Percentiles rank a stretch among this genome's conserved stretches.
phyloP scores from a whole-genome alignment of 1,140 invertebrate species.

The Branchinecta lindahli region DNA sequence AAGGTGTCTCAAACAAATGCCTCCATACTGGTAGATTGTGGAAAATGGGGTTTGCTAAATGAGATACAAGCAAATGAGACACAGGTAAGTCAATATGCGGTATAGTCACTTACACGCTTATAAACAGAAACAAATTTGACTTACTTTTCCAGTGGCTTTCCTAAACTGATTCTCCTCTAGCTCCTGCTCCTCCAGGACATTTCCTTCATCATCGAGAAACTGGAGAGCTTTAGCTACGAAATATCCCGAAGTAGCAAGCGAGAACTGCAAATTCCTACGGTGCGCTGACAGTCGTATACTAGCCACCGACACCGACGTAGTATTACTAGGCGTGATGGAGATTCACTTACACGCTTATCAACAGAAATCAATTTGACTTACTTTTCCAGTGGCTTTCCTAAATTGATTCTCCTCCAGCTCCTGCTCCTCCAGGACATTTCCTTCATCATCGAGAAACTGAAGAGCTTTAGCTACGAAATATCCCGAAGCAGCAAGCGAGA shows the following conservation, averaged over 20 bases:
- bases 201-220: conserved; percentile 55
- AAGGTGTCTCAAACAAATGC: too few species aligned
- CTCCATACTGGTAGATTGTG: too few species aligned
- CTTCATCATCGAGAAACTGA: conserved; percentile 56
- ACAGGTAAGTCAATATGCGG: too few species aligned
- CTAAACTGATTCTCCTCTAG: conserved; percentile 41
- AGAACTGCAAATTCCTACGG: conserved; percentile 20
- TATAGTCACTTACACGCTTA: too few species aligned
- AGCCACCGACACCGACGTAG: not conserved
- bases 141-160: conserved; percentile 55
- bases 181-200: conserved; percentile 60
- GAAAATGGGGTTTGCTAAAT: too few species aligned
- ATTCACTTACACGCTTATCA: too few species aligned
- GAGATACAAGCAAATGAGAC: too few species aligned
- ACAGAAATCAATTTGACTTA: conserved; percentile 29
- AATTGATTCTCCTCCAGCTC: conserved; percentile 36
- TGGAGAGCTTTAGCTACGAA: conserved; percentile 45
- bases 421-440: conserved; percentile 65
- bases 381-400: conserved; percentile 58
- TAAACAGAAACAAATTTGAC: too few species aligned
- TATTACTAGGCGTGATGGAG: not conserved
- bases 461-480: conserved; percentile 40
- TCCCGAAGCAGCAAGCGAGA: conserved; percentile 16
- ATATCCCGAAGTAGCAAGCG: conserved; percentile 12
- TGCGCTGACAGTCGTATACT: conserved; percentile 2